Conservation (phyloP, 2,888 invertebrate species). For the Orthonychiurus folsomi region DNA sequence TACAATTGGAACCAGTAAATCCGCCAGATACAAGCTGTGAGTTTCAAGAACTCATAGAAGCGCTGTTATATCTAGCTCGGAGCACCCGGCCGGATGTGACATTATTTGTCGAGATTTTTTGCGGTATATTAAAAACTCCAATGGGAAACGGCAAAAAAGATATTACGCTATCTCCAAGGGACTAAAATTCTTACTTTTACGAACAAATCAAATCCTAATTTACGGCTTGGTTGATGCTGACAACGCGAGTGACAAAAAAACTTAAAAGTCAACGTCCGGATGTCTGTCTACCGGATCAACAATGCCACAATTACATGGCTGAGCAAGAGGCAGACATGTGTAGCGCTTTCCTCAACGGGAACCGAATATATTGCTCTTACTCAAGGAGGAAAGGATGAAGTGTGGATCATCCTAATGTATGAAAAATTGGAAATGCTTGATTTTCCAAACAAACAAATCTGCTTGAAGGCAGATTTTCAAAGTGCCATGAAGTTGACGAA, state of each 20-base stretch:
- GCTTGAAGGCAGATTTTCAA: conserved; percentile 23
- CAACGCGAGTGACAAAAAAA: conserved; percentile 23
- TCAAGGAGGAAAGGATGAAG: conserved; percentile 17
- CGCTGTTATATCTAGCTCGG: conserved; percentile 17
- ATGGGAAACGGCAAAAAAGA: conserved; percentile 25
- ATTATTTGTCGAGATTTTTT: conserved; percentile 21
- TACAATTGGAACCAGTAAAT: conserved; percentile 13
- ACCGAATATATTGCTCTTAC: conserved; percentile 28
- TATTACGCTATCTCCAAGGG: conserved; percentile 28
- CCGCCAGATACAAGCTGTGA: conserved; percentile 6
- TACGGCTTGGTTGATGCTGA: conserved; percentile 35
- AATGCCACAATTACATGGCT: conserved; percentile 24
- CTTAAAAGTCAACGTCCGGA: conserved; percentile 33
- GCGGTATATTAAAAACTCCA: conserved; percentile 16
- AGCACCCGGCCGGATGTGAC: conserved; percentile 22
- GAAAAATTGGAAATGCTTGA: conserved; percentile 13
- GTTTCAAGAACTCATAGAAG: conserved; percentile 18
- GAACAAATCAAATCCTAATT: too few relatives aligned
- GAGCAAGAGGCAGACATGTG: conserved; percentile 24
- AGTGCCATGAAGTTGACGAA: conserved; percentile 26
- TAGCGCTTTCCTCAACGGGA: conserved; percentile 27
- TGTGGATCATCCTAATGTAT: conserved; percentile 22
- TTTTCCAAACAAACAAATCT: background rate
- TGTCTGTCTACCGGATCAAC: conserved; percentile 16
- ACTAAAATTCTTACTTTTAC: too few relatives aligned